A percentile compares a stretch with the other conserved stretches of the same genome.
These are phyloP conservation scores for Ctenodactylus gundi DNA, from an alignment of 2,113 vertebrate genomes.

Conservation along the genomic window DNA sequence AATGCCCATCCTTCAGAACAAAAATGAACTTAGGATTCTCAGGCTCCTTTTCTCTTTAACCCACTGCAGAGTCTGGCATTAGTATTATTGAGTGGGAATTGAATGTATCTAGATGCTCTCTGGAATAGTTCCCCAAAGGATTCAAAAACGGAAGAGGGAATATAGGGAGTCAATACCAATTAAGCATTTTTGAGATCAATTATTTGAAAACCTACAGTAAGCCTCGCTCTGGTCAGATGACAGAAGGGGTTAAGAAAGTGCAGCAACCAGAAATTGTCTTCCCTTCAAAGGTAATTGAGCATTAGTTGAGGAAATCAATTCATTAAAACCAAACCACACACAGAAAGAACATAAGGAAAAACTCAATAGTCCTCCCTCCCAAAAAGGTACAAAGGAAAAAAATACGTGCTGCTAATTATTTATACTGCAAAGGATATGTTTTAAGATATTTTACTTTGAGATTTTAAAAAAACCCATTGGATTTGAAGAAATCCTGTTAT, in stretches of 20 bases:
- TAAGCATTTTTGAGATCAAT: neutral
- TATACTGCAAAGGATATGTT: neutral
- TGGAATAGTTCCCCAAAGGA: neutral
- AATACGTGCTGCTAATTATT: neutral
- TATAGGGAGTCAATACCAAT: neutral
- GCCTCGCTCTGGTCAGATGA: neutral
- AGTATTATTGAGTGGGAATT: neutral
- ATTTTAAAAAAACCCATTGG: neutral
- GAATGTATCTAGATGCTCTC: neutral
- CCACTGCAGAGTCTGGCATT: neutral
- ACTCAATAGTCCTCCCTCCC: neutral
- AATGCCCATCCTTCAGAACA: neutral
- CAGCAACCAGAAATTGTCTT: neutral
- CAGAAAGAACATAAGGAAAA: neutral
- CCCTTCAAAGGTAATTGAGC: neutral
- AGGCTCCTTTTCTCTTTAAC: neutral
- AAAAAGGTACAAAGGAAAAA: neutral
- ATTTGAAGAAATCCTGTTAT: neutral
- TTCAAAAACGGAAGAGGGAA: neutral
- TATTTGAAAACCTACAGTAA: neutral
- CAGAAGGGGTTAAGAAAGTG: neutral
- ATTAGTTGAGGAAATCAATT: neutral
- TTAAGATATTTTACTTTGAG: neutral
- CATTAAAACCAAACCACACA: conserved; percentile 1
- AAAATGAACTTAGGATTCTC: neutral